Percentiles rank a stretch among this genome's conserved stretches.
Conservation (phyloP, 2,888 invertebrate species). For the Dicycla oo region DNA sequence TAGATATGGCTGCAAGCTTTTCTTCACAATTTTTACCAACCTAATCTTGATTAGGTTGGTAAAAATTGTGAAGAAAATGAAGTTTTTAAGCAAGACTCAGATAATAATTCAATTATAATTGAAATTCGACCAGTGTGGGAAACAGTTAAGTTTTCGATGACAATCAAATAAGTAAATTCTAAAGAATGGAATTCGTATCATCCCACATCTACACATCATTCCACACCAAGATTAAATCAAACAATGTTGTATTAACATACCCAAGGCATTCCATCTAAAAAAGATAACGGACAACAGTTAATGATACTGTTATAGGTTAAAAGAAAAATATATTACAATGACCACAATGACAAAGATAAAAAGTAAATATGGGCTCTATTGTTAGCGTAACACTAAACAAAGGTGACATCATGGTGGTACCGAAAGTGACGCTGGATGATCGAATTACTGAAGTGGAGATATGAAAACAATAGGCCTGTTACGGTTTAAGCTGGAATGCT, state of each 20-base stretch:
- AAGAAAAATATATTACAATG: constrained; percentile 61
- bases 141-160: constrained; percentile 25
- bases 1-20: too few species aligned
- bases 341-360: constrained; percentile 72
- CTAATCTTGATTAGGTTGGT: constrained; percentile 22
- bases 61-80: constrained; percentile 10
- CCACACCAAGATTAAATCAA: constrained; percentile 55
- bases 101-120: not conserved
- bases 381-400: constrained; percentile 73
- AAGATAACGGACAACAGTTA: constrained; percentile 59
- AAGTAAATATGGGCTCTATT: constrained; percentile 77
- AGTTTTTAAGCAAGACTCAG: not conserved
- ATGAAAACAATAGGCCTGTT: constrained; percentile 66
- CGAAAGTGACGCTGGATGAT: constrained; percentile 73
- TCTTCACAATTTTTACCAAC: too few species aligned
- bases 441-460: constrained; percentile 72
- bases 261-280: constrained; percentile 56
- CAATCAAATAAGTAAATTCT: constrained; percentile 26
- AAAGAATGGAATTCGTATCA: constrained; percentile 36
- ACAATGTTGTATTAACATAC: constrained; percentile 62
- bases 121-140: not conserved
- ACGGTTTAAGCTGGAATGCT: constrained; percentile 56
- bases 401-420: constrained; percentile 79
- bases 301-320: constrained; percentile 50
- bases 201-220: constrained; percentile 31